A percentile compares a stretch with the other conserved stretches of the same genome.
Evolutionary conservation across 1,140 invertebrate species (phyloP).

Genomic region (Zelostemma sp.): DNA sequence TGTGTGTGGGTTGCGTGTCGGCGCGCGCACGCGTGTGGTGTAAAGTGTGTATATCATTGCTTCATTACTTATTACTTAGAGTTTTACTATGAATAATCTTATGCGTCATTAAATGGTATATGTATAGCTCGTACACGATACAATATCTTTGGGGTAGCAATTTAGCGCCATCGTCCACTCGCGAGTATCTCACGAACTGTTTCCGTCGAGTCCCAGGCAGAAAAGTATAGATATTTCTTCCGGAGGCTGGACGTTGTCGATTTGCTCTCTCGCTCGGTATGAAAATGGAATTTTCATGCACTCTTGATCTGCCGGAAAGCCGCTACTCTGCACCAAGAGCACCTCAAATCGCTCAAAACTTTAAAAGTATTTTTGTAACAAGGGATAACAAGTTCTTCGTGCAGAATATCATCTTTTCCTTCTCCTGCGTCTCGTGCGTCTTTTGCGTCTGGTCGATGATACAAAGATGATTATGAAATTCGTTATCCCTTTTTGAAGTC

Average conservation of each 20-base stretch:
- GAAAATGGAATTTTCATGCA: background rate
- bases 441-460: conserved; percentile 29
- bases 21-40: background rate
- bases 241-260: conserved; percentile 19
- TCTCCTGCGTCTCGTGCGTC: background rate
- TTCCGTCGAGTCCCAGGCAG: conserved; percentile 31
- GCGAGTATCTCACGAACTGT: conserved; percentile 25
- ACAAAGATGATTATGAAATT: conserved; percentile 11
- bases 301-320: background rate
- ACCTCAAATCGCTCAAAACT: too few relatives aligned
- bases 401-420: background rate
- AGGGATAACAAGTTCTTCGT: background rate
- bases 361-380: too few relatives aligned
- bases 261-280: conserved; percentile 9
- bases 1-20: too few relatives aligned
- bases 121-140: conserved; percentile 63
- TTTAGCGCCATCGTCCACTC: conserved; percentile 32
- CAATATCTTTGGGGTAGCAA: conserved; percentile 65
- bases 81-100: conserved; percentile 63
- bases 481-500: background rate
- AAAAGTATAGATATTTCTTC: conserved; percentile 39
- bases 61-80: conserved; percentile 60
- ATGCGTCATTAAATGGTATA: conserved; percentile 59
- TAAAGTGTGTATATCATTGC: conserved; percentile 28
- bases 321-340: background rate